Conservation (phyloP, 2,888 invertebrate genomes). For the Malthinus seriepunctatus region DNA sequence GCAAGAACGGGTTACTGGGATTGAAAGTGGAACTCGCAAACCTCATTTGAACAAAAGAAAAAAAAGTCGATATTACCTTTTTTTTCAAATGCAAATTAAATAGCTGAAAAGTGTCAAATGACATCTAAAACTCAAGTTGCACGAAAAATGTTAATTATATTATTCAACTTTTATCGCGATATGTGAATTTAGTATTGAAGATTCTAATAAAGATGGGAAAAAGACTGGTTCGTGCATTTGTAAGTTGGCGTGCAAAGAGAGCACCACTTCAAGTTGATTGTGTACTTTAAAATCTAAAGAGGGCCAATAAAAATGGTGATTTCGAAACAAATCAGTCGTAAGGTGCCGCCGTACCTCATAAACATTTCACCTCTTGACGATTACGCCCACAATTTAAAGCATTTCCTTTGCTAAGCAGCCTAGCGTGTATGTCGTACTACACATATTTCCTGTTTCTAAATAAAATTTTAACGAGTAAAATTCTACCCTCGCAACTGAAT, state of each 20-base stretch:
- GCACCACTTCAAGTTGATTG: constrained; percentile 35
- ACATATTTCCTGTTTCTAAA: constrained; percentile 28
- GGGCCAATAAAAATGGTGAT: constrained; percentile 31
- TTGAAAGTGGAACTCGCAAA: background rate
- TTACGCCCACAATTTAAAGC: constrained; percentile 30
- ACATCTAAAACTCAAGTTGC: constrained; percentile 14
- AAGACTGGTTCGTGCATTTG: constrained; percentile 23
- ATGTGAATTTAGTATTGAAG: constrained; percentile 38
- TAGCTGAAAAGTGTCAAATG: constrained; percentile 19
- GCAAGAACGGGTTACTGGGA: too few relatives aligned
- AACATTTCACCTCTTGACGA: constrained; percentile 29
- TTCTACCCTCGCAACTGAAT: background rate
- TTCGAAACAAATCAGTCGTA: constrained; percentile 31
- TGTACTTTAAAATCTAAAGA: constrained; percentile 31
- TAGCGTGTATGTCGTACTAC: constrained; percentile 25
- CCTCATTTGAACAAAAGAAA: background rate
- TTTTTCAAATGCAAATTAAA: constrained; percentile 17
- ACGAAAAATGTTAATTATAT: constrained; percentile 18
- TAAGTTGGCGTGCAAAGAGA: constrained; percentile 33
- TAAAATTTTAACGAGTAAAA: constrained; percentile 28
- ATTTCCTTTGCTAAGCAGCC: constrained; percentile 29
- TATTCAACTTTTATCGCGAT: constrained; percentile 32
- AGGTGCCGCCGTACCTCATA: constrained; percentile 30
- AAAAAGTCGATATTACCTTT: background rate
- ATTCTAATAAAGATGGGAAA: constrained; percentile 38